A percentile compares a stretch with the other conserved stretches of the same genome.
These are phyloP conservation scores for Scaptomyza cyrtandrae DNA, from an alignment of 2,888 invertebrate genomes.

Conservation along the genomic window DNA sequence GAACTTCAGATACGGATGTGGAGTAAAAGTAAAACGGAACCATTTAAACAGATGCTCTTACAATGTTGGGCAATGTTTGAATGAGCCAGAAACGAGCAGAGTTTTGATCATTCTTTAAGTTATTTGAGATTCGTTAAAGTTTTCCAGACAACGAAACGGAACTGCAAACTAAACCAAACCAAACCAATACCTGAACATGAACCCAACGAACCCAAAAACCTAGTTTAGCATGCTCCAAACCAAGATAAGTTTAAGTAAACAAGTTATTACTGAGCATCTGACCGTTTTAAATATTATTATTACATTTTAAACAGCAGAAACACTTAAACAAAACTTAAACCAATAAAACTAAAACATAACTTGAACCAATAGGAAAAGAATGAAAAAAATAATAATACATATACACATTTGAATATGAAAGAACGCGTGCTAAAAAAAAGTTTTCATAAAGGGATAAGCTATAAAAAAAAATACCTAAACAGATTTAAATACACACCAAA, in stretches of 20 bases:
- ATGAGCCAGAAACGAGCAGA: slow-evolving; percentile 10
- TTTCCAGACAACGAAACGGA: too few species aligned
- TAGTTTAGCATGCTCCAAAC: too few species aligned
- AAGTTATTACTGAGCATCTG: not conserved
- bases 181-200: too few species aligned
- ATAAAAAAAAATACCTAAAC: not conserved
- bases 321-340: too few species aligned
- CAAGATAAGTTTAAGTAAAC: not conserved
- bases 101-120: not conserved
- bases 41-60: slow-evolving; percentile 51
- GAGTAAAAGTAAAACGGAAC: slow-evolving; percentile 57
- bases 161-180: too few species aligned
- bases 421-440: not conserved
- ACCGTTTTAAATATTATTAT: too few species aligned
- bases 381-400: too few species aligned
- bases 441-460: not conserved
- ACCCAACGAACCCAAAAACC: too few species aligned
- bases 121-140: not conserved
- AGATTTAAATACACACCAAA: not conserved
- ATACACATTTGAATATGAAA: not conserved
- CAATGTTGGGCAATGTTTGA: slow-evolving; percentile 42
- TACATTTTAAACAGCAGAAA: too few species aligned
- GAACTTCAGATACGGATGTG: slow-evolving; percentile 49
- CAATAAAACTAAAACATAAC: too few species aligned
- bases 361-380: too few species aligned